Conservation (phyloP, 2,888 invertebrate genomes). For the Brenthis daphne region DNA sequence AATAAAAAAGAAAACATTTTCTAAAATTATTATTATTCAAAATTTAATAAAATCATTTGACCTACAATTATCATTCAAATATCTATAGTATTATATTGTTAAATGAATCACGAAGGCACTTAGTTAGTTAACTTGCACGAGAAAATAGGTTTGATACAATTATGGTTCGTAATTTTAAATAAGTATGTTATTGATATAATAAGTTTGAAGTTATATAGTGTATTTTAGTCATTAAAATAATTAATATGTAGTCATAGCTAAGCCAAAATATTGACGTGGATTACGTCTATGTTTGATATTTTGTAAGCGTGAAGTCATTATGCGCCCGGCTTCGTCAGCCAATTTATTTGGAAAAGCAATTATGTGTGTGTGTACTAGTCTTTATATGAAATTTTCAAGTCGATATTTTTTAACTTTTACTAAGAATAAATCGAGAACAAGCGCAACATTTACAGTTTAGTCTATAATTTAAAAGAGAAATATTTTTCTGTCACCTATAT, state of each 20-base stretch:
- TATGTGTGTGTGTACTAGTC: too few species aligned
- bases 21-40: too few species aligned
- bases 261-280: slow-evolving; percentile 40
- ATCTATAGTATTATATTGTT: background rate
- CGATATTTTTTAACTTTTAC: background rate
- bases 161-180: slow-evolving; percentile 56
- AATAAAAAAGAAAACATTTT: too few species aligned
- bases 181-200: slow-evolving; percentile 72
- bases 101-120: slow-evolving; percentile 16
- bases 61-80: background rate
- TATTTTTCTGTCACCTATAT: slow-evolving; percentile 43
- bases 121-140: slow-evolving; percentile 47
- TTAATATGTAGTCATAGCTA: slow-evolving; percentile 43
- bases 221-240: slow-evolving; percentile 53
- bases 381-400: too few species aligned
- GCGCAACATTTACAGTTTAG: slow-evolving; percentile 31
- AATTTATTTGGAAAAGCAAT: too few species aligned
- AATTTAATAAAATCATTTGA: background rate
- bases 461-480: slow-evolving; percentile 38
- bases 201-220: slow-evolving; percentile 53
- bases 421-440: slow-evolving; percentile 28
- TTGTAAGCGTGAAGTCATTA: slow-evolving; percentile 48
- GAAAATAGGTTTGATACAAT: slow-evolving; percentile 60
- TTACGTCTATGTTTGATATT: slow-evolving; percentile 45
- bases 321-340: slow-evolving; percentile 5